phyloP scores from a whole-genome alignment of 1,140 invertebrate genomes.

The Thalassaphorura encarpata region DNA sequence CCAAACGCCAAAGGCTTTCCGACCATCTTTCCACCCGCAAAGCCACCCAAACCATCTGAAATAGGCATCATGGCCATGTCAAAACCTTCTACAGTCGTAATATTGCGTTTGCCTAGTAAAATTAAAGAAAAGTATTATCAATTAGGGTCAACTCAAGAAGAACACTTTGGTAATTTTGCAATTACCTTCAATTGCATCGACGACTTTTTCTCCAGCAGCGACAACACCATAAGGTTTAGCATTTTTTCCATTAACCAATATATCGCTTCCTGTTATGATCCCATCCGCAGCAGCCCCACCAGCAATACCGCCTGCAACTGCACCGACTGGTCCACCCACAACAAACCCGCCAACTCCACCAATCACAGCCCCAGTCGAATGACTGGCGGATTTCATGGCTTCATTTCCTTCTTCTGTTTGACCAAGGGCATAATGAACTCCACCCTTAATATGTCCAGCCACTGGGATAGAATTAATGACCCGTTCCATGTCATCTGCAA shows the following conservation, averaged over 20 bases:
- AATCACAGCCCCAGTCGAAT: not conserved
- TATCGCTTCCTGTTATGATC: slow-evolving; percentile 17
- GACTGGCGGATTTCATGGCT: slow-evolving; percentile 1
- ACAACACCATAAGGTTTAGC: slow-evolving; percentile 7
- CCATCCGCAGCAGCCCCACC: slow-evolving; percentile 10
- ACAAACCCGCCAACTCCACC: not conserved
- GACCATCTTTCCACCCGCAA: not conserved
- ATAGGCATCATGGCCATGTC: slow-evolving; percentile 14
- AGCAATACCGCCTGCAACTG: slow-evolving; percentile 9
- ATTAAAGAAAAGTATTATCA: too few relatives aligned
- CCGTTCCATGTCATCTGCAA: not conserved
- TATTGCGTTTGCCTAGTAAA: slow-evolving; percentile 3
- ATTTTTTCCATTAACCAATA: slow-evolving; percentile 6
- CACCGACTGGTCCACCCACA: not conserved
- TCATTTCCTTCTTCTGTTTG: slow-evolving; percentile 1
- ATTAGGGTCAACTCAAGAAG: too few relatives aligned
- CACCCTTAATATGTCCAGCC: slow-evolving; percentile 5
- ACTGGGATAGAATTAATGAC: slow-evolving; percentile 10
- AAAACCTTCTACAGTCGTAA: slow-evolving; percentile 7
- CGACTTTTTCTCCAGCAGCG: slow-evolving; percentile 1
- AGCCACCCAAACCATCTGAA: slow-evolving; percentile 1
- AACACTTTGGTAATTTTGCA: too few relatives aligned
- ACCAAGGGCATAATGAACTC: slow-evolving; percentile 4
- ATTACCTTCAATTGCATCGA: slow-evolving; percentile 2
- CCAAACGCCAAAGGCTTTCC: not conserved